Evolutionary conservation across 2,888 invertebrate genomes (phyloP).

Genomic region (Neoascia interrupta): DNA sequence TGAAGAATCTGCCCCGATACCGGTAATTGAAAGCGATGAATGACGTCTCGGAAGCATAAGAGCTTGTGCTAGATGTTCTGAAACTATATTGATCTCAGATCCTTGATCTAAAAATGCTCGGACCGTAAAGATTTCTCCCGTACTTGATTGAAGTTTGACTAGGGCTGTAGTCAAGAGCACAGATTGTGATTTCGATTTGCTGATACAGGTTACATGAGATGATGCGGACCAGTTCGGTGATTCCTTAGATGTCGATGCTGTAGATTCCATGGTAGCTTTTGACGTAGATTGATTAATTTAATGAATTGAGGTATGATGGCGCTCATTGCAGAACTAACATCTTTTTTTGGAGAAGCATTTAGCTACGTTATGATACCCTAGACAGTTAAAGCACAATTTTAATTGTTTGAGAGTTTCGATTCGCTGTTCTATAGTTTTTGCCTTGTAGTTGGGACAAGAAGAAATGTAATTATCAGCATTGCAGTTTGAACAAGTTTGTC

Average conservation of each 20-base stretch:
- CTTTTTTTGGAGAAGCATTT: background rate
- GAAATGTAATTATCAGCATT: background rate
- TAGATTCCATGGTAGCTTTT: too few relatives aligned
- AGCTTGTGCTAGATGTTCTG: conserved; percentile 1
- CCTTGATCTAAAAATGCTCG: conserved; percentile 13
- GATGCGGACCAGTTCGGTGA: background rate
- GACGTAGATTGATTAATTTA: background rate
- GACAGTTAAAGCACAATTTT: background rate
- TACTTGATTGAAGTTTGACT: background rate
- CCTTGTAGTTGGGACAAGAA: background rate
- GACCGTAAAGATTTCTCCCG: background rate
- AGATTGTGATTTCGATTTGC: background rate
- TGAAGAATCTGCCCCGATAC: conserved; percentile 25
- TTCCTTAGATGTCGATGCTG: background rate
- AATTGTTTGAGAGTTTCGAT: conserved; percentile 5
- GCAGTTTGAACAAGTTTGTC: background rate
- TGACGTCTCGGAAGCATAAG: background rate
- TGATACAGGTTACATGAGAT: background rate
- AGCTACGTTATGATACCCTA: background rate
- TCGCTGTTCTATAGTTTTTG: background rate
- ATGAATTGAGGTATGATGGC: background rate
- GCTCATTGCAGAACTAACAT: background rate
- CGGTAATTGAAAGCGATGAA: background rate
- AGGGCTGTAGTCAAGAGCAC: background rate
- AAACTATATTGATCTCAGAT: conserved; percentile 4